Evolutionary conservation across 2,888 invertebrate genomes (phyloP).

Genomic region (Uropetala carovei): DNA sequence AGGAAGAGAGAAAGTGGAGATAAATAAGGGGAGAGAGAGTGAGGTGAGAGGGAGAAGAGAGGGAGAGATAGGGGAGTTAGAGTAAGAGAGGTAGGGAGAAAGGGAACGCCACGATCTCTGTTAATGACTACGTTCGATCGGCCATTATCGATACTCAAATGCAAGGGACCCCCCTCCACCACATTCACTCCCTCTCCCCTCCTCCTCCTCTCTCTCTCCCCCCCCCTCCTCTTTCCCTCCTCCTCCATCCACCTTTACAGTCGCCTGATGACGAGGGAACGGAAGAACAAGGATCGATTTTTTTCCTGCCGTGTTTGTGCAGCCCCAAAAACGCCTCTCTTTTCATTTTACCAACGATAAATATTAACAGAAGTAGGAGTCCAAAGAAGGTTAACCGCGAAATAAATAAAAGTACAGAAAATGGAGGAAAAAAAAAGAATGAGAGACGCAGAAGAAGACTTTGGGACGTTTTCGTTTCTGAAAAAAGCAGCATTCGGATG

Average conservation of each 20-base stretch:
- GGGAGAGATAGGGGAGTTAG: background rate
- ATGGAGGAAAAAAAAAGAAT: background rate
- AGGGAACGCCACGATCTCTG: background rate
- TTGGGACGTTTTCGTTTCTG: background rate
- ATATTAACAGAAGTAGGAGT: background rate
- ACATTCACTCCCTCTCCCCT: background rate
- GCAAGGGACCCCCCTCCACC: background rate
- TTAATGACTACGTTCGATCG: constrained; percentile 2
- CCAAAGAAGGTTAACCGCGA: background rate
- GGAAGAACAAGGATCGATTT: no score
- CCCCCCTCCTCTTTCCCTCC: no score
- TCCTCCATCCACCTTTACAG: no score
- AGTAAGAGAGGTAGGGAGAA: background rate
- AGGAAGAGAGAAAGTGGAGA: background rate
- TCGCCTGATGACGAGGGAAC: no score
- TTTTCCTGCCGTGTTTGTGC: no score
- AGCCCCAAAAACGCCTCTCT: no score
- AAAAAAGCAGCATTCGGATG: background rate
- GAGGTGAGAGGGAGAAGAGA: background rate
- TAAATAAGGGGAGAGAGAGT: background rate
- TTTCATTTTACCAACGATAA: no score
- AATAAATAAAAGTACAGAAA: background rate
- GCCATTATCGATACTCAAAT: background rate
- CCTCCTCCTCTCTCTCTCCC: background rate
- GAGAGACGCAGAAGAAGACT: background rate